Evolutionary conservation across 2,113 vertebrate species (phyloP), one percentile per base, ranked within the genome.

Genomic region (Antechinus stuartii): DNA sequence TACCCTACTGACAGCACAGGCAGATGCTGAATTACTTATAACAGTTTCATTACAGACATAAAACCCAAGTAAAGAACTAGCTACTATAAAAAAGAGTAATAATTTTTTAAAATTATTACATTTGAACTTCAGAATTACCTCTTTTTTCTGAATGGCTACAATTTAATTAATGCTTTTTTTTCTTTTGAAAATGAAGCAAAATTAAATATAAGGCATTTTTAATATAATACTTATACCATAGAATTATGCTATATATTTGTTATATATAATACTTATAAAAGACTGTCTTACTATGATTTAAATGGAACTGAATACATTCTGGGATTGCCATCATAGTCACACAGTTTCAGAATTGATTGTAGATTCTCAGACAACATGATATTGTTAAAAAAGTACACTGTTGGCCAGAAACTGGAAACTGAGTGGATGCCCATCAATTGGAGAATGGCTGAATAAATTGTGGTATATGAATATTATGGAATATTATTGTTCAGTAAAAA

Each of bases 301-400:
- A 92, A 96, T 97, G 96, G 53, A 96, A 98, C 95, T 94, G 57
- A 97, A 93, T 92, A 12, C 93, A 94, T 95, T 94, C 94, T 94
- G 94, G 94, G 61, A 91, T 96, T 96, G 91, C 92, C 52, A 93
- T 92, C 91, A 94, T 96, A 92, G 92, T 84, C 97, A 95, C 94
- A 96, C 96, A 96, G 95, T 97, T 97, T 93, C 95, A 91, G 5
- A 95, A 89, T 96, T 96, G 96, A 97, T 96, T 96, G 94, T 97
- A 97, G 94, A 95, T 46, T 90, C 49, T 27, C 3, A 94, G 92
- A 35, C 92, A 84, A 56, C 25, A 24, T 56, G 55, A 56, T 56
- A 56, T 4, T 26, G 55, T 56, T 1, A 27, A 56, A 56, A 47
- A 47, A 47, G 47, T 47, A 47, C 47, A 47, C 47, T 47, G 47